Conservation (phyloP, 2,113 vertebrate genomes). For the Seriola quinqueradiata region DNA sequence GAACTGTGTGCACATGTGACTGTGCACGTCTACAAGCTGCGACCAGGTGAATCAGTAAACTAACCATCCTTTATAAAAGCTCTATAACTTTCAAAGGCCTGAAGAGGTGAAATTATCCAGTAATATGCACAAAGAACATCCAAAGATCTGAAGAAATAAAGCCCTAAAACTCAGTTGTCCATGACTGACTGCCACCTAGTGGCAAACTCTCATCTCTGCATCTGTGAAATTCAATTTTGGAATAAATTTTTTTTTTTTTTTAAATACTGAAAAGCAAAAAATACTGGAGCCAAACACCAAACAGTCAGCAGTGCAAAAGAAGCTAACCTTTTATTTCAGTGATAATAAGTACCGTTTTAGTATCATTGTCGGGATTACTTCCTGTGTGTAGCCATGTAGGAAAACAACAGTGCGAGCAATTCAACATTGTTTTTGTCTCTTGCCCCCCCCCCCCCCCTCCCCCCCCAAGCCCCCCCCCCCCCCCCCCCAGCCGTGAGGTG, state of each 20-base stretch:
- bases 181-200: slow-evolving; percentile 21
- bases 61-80: no score
- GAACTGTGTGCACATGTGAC: no score
- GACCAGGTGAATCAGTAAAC: no score
- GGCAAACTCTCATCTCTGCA: background rate
- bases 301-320: slow-evolving; percentile 62
- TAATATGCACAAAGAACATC: no score
- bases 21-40: no score
- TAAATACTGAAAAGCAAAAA: background rate
- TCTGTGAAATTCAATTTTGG: background rate
- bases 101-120: no score
- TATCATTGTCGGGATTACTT: slow-evolving; percentile 43
- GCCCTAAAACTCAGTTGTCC: no score
- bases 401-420: slow-evolving; percentile 33
- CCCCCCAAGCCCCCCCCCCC: background rate
- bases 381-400: slow-evolving; percentile 22
- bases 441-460: background rate
- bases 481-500: slow-evolving; percentile 15
- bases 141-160: no score
- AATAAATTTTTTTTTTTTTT: no score
- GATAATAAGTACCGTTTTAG: slow-evolving; percentile 64
- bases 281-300: slow-evolving; percentile 24
- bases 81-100: no score
- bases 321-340: slow-evolving; percentile 68
- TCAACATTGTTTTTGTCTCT: slow-evolving; percentile 20